Conservation (phyloP, 2,113 vertebrate species). For the Elephas maximus region DNA sequence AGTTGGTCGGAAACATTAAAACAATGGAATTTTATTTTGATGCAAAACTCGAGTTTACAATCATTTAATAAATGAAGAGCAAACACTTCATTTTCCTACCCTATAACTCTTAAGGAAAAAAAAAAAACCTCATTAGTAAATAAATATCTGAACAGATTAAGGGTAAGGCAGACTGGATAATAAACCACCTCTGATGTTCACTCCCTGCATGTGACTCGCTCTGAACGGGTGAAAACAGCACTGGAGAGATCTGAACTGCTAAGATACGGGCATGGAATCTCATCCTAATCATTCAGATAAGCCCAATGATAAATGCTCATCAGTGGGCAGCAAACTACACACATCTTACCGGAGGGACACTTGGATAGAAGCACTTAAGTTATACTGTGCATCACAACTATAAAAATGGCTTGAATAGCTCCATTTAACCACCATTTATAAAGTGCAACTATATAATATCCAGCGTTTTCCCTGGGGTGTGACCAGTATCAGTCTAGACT, state of each 20-base stretch:
- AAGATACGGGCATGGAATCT: conserved; percentile 81
- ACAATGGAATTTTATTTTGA: conserved; percentile 93
- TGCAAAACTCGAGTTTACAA: conserved; percentile 92
- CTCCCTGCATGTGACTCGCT: conserved; percentile 86
- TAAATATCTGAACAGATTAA: conserved; percentile 91
- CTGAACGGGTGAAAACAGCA: conserved; percentile 87
- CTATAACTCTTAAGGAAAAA: conserved; percentile 89
- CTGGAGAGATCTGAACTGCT: conserved; percentile 83
- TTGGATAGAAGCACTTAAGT: conserved; percentile 90
- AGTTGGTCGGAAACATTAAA: conserved; percentile 86
- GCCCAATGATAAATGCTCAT: conserved; percentile 87
- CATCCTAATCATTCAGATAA: conserved; percentile 86
- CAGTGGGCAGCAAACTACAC: conserved; percentile 81
- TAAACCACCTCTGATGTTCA: conserved; percentile 87
- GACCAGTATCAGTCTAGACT: conserved; percentile 41
- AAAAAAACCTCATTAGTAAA: conserved; percentile 87
- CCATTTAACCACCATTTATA: conserved; percentile 89
- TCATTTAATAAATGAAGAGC: conserved; percentile 91
- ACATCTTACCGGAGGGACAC: conserved; percentile 84
- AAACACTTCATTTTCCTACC: conserved; percentile 89
- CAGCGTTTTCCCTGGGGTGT: conserved; percentile 79
- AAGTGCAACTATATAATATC: conserved; percentile 90
- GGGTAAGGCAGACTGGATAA: conserved; percentile 91
- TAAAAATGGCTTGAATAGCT: conserved; percentile 92
- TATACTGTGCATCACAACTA: conserved; percentile 89